These are phyloP conservation scores for Tuberolachnus salignus DNA, from an alignment of 2,888 invertebrate species.

Conservation along the genomic window DNA sequence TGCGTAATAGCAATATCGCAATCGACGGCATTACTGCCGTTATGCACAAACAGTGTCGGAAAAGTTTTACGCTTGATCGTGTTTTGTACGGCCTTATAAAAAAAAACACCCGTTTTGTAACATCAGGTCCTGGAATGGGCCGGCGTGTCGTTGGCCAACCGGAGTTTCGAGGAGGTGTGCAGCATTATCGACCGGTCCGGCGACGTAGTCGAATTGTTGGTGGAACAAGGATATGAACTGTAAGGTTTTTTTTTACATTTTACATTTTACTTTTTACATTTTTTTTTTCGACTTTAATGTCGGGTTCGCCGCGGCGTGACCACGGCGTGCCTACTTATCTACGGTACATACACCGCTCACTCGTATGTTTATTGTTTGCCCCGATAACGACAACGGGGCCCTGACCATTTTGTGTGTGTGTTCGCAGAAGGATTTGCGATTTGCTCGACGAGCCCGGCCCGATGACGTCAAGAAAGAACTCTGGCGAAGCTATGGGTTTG, in stretches of 20 bases:
- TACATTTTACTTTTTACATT: no score
- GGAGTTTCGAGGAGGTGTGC: slow-evolving; percentile 91
- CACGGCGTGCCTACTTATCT: no score
- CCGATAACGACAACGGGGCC: no score
- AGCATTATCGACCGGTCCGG: slow-evolving; percentile 87
- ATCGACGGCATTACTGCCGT: no score
- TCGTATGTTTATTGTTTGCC: background rate
- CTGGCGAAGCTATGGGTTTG: slow-evolving; percentile 61
- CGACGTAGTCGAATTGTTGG: slow-evolving; percentile 83
- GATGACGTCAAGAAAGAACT: slow-evolving; percentile 61
- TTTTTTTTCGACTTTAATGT: no score
- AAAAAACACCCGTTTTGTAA: background rate
- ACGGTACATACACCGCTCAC: no score
- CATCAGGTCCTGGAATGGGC: slow-evolving; percentile 86
- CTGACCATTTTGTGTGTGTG: slow-evolving; percentile 58
- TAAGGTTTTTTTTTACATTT: no score
- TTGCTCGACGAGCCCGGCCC: slow-evolving; percentile 69
- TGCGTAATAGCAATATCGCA: no score
- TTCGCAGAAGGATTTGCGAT: slow-evolving; percentile 68
- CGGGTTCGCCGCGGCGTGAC: background rate
- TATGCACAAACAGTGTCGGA: no score
- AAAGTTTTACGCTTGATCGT: no score
- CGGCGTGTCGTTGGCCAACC: slow-evolving; percentile 84
- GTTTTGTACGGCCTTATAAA: no score
- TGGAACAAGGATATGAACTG: slow-evolving; percentile 79